Percentiles rank a stretch among this genome's conserved stretches.
These are phyloP conservation scores for Ochropleura plecta DNA, from an alignment of 2,888 invertebrate species.

Conservation along the genomic window DNA sequence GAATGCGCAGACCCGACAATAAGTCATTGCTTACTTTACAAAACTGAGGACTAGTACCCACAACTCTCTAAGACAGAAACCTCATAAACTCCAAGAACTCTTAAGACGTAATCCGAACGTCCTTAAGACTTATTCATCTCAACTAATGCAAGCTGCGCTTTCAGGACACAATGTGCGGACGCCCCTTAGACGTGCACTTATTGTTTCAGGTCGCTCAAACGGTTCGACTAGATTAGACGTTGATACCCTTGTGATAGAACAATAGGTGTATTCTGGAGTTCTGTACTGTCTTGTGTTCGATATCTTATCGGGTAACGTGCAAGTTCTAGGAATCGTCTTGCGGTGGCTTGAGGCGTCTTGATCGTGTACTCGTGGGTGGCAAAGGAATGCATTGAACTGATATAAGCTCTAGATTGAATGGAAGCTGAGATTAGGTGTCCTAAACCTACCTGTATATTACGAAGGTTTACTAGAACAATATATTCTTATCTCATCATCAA, in stretches of 20 bases:
- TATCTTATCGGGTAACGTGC: conserved; percentile 40
- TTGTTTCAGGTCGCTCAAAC: conserved; percentile 68
- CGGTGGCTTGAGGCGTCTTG: conserved; percentile 6
- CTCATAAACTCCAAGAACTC: conserved; percentile 39
- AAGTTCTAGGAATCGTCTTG: conserved; percentile 28
- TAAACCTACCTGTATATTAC: background rate
- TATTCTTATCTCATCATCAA: background rate
- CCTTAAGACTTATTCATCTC: conserved; percentile 18
- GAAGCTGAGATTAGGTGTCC: background rate
- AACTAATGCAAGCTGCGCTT: conserved; percentile 44
- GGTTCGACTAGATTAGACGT: conserved; percentile 64
- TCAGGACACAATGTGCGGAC: conserved; percentile 52
- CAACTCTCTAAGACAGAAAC: conserved; percentile 28
- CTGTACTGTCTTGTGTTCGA: conserved; percentile 23
- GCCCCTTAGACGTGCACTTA: conserved; percentile 63
- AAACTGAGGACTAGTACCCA: background rate
- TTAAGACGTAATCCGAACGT: conserved; percentile 30
- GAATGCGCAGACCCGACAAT: too few relatives aligned
- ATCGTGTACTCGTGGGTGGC: background rate
- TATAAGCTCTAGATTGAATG: conserved; percentile 26
- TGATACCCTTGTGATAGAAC: conserved; percentile 66
- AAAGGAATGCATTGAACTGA: conserved; percentile 6
- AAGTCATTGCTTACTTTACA: conserved; percentile 19
- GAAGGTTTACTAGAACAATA: background rate
- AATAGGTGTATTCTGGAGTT: conserved; percentile 55